Evolutionary conservation across 2,797 vertebrate species (phyloP).

Genomic region (Typhlichthys subterraneus): DNA sequence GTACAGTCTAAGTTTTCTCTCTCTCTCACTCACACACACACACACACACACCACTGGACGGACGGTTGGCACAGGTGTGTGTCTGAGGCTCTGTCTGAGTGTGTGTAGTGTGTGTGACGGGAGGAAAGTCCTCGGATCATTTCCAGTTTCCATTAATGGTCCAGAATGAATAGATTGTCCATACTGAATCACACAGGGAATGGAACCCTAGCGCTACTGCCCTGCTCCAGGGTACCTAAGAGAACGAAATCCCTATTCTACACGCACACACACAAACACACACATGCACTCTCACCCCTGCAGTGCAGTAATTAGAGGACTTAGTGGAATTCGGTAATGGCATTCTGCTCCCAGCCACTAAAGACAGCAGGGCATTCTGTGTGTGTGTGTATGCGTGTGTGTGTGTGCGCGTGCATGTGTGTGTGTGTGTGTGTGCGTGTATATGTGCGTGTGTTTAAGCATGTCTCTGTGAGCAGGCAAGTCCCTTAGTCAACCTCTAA

Average conservation of each 20-base stretch:
- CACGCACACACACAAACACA: background rate
- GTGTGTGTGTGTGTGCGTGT: background rate
- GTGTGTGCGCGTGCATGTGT: background rate
- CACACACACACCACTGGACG: background rate
- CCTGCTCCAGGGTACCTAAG: no score
- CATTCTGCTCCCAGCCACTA: background rate
- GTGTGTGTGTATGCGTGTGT: background rate
- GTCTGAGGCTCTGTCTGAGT: no score
- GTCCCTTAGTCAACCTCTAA: slow-evolving; percentile 37
- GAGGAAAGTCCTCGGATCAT: no score
- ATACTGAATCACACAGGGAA: background rate
- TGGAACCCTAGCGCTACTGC: background rate
- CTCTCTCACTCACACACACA: background rate
- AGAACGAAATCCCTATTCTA: background rate
- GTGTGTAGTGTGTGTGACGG: no score
- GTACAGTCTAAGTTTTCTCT: background rate
- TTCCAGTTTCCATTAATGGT: no score
- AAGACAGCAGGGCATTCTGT: background rate
- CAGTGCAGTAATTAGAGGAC: background rate
- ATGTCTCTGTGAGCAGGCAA: background rate
- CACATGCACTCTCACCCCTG: background rate
- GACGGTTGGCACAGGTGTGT: no score
- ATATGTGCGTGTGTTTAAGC: slow-evolving; percentile 1
- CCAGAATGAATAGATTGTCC: no score
- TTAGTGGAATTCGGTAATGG: background rate